phyloP scores from a whole-genome alignment of 2,888 invertebrate genomes.

The Crepidodera aurea region DNA sequence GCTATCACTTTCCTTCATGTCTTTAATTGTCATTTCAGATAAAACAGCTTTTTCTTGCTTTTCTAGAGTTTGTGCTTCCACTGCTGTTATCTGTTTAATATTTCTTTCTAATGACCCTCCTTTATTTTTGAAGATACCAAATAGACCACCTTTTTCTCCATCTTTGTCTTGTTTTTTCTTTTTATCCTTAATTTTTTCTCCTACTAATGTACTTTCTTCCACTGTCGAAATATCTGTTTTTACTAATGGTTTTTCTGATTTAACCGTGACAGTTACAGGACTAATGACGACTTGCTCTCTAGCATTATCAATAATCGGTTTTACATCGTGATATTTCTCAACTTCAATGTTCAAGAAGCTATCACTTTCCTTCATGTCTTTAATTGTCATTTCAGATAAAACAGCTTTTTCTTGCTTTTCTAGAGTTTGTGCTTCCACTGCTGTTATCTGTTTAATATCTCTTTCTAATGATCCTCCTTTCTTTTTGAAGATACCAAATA shows the following conservation, averaged over 20 bases:
- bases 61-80: constrained; percentile 1
- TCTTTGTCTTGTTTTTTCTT: neutral
- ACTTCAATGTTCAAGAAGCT: constrained; percentile 38
- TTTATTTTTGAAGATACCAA: constrained; percentile 30
- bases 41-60: constrained; percentile 20
- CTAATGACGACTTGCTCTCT: neutral
- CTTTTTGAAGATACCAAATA: constrained; percentile 49
- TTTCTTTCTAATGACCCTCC: constrained; percentile 4
- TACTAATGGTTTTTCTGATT: constrained; percentile 9
- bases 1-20: constrained; percentile 38
- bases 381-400: constrained; percentile 34
- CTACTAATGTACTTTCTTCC: constrained; percentile 44
- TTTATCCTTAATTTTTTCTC: constrained; percentile 8
- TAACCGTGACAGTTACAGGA: neutral
- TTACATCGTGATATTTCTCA: constrained; percentile 28
- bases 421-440: neutral
- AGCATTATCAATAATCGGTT: constrained; percentile 14
- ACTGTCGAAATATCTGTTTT: neutral
- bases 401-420: constrained; percentile 12
- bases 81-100: neutral
- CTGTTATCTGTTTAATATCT: constrained; percentile 16
- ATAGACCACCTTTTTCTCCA: constrained; percentile 3
- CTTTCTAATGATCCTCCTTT: constrained; percentile 46
- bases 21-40: constrained; percentile 36
- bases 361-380: constrained; percentile 40